These are phyloP conservation scores for Austrofundulus limnaeus DNA, from an alignment of 2,113 vertebrate genomes.

Conservation along the genomic window DNA sequence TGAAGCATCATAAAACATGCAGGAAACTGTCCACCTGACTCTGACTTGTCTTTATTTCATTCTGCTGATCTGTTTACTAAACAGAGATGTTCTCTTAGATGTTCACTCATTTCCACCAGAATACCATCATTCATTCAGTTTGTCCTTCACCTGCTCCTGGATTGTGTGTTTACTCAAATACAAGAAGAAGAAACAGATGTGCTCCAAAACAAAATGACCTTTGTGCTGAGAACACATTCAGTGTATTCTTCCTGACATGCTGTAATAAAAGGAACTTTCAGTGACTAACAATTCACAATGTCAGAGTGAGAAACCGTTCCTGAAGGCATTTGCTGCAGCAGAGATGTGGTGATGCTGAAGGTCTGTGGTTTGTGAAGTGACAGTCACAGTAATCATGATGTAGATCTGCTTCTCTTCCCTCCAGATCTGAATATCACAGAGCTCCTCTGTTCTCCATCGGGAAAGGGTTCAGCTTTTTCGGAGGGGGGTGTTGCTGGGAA, in stretches of 20 bases:
- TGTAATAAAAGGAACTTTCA: too few species aligned
- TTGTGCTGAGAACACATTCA: constrained; percentile 18
- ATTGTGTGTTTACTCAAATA: too few species aligned
- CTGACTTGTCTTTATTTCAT: background rate
- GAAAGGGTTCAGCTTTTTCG: background rate
- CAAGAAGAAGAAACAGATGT: too few species aligned
- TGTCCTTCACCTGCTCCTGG: background rate
- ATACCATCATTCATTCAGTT: too few species aligned
- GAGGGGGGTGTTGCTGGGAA: background rate
- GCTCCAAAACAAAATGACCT: background rate
- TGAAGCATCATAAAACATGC: background rate
- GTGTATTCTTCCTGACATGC: too few species aligned
- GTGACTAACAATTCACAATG: background rate
- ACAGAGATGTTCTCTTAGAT: too few species aligned
- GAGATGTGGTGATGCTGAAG: background rate
- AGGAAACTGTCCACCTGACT: constrained; percentile 6
- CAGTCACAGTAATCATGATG: background rate
- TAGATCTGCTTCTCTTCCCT: background rate
- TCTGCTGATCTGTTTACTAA: too few species aligned
- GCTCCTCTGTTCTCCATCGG: background rate
- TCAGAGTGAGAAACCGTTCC: background rate
- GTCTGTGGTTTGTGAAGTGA: background rate
- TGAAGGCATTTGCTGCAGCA: background rate
- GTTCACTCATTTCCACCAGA: too few species aligned
- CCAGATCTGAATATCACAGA: background rate